Conservation (phyloP, 2,113 vertebrate genomes). For the Pollimyrus isidori region DNA sequence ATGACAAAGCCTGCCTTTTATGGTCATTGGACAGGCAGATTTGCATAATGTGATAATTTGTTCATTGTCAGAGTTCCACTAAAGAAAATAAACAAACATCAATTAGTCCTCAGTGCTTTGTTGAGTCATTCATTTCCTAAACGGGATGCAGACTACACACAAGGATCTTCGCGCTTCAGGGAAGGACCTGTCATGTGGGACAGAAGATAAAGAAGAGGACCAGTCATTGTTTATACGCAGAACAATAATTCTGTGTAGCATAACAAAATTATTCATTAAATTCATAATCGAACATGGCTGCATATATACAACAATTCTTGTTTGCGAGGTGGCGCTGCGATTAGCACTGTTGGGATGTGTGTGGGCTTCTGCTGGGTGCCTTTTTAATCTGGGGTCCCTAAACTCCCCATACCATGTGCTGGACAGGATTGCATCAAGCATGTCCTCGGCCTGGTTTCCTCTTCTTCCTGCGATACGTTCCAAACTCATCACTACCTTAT, state of each 20-base stretch:
- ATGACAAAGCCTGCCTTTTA: slow-evolving; percentile 21
- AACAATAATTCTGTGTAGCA: background rate
- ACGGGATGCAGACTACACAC: background rate
- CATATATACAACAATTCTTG: background rate
- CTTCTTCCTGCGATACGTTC: background rate
- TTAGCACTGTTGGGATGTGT: background rate
- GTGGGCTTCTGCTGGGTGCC: background rate
- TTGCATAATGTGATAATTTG: slow-evolving; percentile 34
- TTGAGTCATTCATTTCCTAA: slow-evolving; percentile 3
- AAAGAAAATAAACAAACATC: slow-evolving; percentile 26
- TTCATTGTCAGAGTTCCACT: slow-evolving; percentile 24
- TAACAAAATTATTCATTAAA: background rate
- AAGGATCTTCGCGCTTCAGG: background rate
- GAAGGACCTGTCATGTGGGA: background rate
- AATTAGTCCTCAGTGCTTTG: slow-evolving; percentile 24
- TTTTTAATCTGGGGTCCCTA: background rate
- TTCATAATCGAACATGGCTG: background rate
- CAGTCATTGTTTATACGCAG: background rate
- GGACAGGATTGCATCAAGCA: background rate
- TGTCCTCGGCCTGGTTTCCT: background rate
- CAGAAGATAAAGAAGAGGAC: background rate
- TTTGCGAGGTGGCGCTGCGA: background rate
- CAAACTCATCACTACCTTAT: background rate
- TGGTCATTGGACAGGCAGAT: slow-evolving; percentile 23
- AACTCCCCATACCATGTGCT: background rate